phyloP scores from a whole-genome alignment of 2,797 vertebrate species.

The Peromyscus aztecus region DNA sequence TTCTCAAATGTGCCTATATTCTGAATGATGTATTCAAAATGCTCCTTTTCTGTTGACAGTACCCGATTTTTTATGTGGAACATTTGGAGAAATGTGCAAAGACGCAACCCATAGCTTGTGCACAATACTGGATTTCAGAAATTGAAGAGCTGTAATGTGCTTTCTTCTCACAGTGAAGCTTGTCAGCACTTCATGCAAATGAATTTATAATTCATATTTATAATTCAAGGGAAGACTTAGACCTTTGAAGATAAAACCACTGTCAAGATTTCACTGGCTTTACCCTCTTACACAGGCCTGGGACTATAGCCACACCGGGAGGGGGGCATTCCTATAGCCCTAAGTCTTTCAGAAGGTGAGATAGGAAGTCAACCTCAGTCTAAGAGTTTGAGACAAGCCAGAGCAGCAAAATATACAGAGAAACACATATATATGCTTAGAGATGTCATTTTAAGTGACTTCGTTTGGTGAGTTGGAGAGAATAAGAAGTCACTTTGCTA shows the following conservation, averaged over 20 bases:
- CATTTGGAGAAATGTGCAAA: conserved; percentile 74
- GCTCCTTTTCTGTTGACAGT: conserved; percentile 73
- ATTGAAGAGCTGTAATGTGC: conserved; percentile 60
- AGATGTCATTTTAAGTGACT: not conserved
- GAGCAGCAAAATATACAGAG: not conserved
- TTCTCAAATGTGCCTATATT: conserved; percentile 78
- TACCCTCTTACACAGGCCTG: not conserved
- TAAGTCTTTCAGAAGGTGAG: not conserved
- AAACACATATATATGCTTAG: not conserved
- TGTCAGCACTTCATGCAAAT: conserved; percentile 75
- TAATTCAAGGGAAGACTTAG: conserved; percentile 21
- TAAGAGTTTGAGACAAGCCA: not conserved
- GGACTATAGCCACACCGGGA: not conserved
- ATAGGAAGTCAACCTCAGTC: not conserved
- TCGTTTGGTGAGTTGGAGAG: not conserved
- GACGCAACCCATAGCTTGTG: conserved; percentile 30
- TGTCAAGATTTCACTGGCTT: not conserved
- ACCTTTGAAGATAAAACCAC: conserved; percentile 31
- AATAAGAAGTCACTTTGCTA: conserved; percentile 3
- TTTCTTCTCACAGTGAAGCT: conserved; percentile 46
- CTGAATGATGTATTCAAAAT: conserved; percentile 75
- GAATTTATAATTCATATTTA: conserved; percentile 39
- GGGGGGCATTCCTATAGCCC: not conserved
- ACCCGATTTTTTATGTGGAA: conserved; percentile 57
- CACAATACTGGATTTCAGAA: conserved; percentile 73